Evolutionary conservation across 2,888 invertebrate species (phyloP).

Genomic region (Arge pagana): DNA sequence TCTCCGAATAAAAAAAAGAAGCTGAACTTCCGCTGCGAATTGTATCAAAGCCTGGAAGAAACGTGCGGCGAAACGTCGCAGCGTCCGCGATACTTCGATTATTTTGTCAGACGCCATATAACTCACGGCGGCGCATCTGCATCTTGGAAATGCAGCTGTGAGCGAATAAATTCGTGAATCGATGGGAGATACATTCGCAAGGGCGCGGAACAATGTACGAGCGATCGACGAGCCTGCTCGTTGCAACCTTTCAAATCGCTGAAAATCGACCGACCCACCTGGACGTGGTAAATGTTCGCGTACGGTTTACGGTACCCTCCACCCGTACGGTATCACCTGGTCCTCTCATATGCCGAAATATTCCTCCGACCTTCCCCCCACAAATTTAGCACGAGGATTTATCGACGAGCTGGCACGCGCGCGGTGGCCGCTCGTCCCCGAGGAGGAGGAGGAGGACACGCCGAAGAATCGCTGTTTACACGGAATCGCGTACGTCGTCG

Average conservation of each 20-base stretch:
- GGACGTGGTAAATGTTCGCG: neutral
- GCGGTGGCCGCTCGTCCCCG: constrained; percentile 1
- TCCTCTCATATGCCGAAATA: constrained; percentile 19
- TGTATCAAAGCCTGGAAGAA: no score
- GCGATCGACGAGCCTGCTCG: neutral
- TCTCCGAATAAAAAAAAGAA: no score
- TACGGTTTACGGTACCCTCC: constrained; percentile 10
- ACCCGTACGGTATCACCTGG: constrained; percentile 15
- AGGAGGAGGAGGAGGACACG: neutral
- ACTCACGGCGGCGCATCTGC: no score
- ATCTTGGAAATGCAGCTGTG: no score
- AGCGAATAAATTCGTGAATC: neutral
- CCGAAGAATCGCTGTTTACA: neutral
- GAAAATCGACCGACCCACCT: constrained; percentile 14
- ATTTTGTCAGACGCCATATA: no score
- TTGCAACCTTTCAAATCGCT: constrained; percentile 9
- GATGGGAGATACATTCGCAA: constrained; percentile 8
- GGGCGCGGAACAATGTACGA: neutral
- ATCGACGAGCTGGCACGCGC: constrained; percentile 11
- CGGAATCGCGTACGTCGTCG: neutral
- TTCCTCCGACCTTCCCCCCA: neutral
- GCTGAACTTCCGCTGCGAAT: no score
- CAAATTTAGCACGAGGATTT: constrained; percentile 1
- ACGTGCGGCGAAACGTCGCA: no score
- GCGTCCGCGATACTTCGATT: no score